Evolutionary conservation across 1,140 invertebrate genomes (phyloP).

Genomic region (Fragariocoptes setiger): DNA sequence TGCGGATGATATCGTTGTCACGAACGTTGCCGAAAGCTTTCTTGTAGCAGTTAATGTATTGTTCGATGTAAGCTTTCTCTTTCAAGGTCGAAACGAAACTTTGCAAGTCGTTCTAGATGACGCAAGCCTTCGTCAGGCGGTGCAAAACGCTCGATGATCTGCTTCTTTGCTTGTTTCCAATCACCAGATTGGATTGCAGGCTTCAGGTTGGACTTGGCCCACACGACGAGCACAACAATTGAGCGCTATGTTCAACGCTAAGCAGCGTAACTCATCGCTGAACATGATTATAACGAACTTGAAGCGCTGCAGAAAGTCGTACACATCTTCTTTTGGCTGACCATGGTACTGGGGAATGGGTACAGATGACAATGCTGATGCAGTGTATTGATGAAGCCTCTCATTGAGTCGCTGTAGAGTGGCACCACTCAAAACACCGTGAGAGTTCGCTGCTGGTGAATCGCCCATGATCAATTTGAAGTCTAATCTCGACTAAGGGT

Average conservation of each 20-base stretch:
- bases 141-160: neutral
- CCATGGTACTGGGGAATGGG: neutral
- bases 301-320: neutral
- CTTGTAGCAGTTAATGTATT: neutral
- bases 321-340: neutral
- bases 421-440: no score
- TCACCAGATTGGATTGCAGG: neutral
- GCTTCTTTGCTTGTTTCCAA: neutral
- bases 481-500: no score
- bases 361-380: neutral
- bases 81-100: neutral
- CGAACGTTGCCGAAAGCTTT: neutral
- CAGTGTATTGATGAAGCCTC: neutral
- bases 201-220: neutral
- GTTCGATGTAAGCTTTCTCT: neutral
- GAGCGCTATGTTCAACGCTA: neutral
- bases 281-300: neutral
- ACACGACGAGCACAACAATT: neutral
- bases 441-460: no score
- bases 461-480: no score
- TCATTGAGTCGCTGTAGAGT: neutral
- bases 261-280: neutral
- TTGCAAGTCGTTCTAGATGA: neutral
- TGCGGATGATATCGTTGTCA: neutral
- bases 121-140: neutral